Evolutionary conservation across 1,140 invertebrate species (phyloP).

Genomic region (Anastatus disparis): DNA sequence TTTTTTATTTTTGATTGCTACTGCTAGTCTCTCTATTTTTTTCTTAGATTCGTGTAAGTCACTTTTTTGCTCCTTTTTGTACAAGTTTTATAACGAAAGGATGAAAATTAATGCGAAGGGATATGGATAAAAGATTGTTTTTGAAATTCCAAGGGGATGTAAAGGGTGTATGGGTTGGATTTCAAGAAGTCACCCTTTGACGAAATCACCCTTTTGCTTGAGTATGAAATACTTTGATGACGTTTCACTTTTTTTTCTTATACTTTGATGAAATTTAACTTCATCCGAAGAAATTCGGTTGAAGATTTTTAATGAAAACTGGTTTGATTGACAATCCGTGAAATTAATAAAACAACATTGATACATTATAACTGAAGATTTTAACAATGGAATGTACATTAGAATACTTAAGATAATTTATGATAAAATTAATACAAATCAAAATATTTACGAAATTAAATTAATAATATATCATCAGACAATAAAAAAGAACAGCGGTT

Average conservation of each 20-base stretch:
- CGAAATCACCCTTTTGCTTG: neutral
- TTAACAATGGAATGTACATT: no score
- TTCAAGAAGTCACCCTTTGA: neutral
- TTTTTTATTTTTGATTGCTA: no score
- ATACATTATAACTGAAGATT: no score
- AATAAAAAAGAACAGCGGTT: no score
- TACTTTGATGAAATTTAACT: no score
- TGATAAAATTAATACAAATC: no score
- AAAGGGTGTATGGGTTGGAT: neutral
- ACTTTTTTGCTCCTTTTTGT: constrained; percentile 21
- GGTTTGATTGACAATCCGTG: no score
- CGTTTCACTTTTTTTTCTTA: constrained; percentile 6
- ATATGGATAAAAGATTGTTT: constrained; percentile 8
- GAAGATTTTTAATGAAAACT: neutral
- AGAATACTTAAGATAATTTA: no score
- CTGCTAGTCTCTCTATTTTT: no score
- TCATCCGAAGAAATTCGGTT: neutral
- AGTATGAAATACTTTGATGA: neutral
- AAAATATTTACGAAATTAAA: no score
- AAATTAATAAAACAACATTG: no score
- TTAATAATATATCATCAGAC: no score
- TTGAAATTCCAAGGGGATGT: neutral
- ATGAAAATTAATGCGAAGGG: neutral
- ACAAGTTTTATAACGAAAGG: neutral
- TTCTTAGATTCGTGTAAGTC: neutral